phyloP scores from a whole-genome alignment of 1,140 invertebrate species.

The Drusus annulatus region DNA sequence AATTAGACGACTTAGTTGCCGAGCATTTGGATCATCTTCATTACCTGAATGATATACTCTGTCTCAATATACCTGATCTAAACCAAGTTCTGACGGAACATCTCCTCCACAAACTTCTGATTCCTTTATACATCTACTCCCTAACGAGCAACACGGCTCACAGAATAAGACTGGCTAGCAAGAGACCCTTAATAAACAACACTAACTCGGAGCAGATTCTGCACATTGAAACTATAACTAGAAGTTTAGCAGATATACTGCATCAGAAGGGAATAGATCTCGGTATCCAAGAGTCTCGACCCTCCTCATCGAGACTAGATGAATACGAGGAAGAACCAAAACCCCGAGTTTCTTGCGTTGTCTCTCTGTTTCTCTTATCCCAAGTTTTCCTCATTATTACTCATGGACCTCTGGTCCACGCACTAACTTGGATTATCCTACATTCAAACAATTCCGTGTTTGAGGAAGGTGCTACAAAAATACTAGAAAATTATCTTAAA shows the following conservation, averaged over 20 bases:
- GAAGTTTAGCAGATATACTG: slow-evolving; percentile 75
- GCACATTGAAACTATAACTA: slow-evolving; percentile 73
- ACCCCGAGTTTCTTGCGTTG: slow-evolving; percentile 88
- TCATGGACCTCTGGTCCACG: slow-evolving; percentile 89
- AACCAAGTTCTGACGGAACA: slow-evolving; percentile 98
- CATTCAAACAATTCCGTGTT: slow-evolving; percentile 83
- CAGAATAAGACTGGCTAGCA: slow-evolving; percentile 58
- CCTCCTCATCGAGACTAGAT: slow-evolving; percentile 63
- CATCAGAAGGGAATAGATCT: slow-evolving; percentile 72
- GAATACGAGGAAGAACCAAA: slow-evolving; percentile 69
- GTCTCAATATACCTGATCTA: slow-evolving; percentile 91
- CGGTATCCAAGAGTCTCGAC: slow-evolving; percentile 63
- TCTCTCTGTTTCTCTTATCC: slow-evolving; percentile 92
- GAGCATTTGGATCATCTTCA: slow-evolving; percentile 98
- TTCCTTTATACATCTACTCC: slow-evolving; percentile 96
- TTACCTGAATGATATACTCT: slow-evolving; percentile 97
- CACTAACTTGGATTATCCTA: slow-evolving; percentile 90
- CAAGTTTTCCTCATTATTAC: slow-evolving; percentile 97
- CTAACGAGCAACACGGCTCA: slow-evolving; percentile 73
- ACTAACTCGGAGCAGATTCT: slow-evolving; percentile 67
- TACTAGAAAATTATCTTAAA: slow-evolving; percentile 81
- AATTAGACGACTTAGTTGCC: slow-evolving; percentile 94
- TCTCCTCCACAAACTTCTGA: slow-evolving; percentile 91
- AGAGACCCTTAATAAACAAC: slow-evolving; percentile 59
- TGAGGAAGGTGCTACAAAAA: slow-evolving; percentile 79